These are phyloP conservation scores for Tetramorium parvispinum DNA, from an alignment of 1,140 invertebrate genomes.

Conservation along the genomic window DNA sequence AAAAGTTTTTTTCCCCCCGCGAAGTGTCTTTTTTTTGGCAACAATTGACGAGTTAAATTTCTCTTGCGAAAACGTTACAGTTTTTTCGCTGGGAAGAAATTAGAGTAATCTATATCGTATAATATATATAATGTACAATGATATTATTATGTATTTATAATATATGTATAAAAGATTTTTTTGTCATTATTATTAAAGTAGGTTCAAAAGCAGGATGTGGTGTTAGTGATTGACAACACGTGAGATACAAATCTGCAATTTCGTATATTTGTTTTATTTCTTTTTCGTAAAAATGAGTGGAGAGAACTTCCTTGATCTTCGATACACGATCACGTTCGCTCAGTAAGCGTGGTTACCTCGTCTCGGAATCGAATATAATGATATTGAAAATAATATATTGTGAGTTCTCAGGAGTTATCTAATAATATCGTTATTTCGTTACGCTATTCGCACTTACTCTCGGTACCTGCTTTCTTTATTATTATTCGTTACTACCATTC, in stretches of 20 bases:
- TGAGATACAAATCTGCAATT: conserved; percentile 71
- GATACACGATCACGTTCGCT: conserved; percentile 59
- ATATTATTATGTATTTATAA: neutral
- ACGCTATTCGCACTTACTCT: conserved; percentile 61
- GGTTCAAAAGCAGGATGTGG: neutral
- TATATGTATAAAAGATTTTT: no score
- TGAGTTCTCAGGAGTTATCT: conserved; percentile 63
- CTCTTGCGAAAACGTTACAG: neutral
- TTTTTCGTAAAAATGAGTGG: conserved; percentile 75
- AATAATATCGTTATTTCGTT: conserved; percentile 71
- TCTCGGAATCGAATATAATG: conserved; percentile 68
- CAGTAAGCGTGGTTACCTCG: conserved; percentile 53
- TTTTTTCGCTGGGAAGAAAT: neutral
- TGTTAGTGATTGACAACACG: conserved; percentile 8
- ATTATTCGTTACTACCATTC: conserved; percentile 58
- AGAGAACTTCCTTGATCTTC: conserved; percentile 65
- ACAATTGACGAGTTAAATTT: neutral
- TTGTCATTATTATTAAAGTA: neutral
- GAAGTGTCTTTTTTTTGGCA: neutral
- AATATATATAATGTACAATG: neutral
- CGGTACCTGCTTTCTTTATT: conserved; percentile 56
- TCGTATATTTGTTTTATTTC: conserved; percentile 73
- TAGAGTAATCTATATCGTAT: neutral
- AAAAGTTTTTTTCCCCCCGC: neutral
- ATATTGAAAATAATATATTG: conserved; percentile 75